phyloP scores from a whole-genome alignment of 2,113 vertebrate species.

The Platysternon megacephalum region DNA sequence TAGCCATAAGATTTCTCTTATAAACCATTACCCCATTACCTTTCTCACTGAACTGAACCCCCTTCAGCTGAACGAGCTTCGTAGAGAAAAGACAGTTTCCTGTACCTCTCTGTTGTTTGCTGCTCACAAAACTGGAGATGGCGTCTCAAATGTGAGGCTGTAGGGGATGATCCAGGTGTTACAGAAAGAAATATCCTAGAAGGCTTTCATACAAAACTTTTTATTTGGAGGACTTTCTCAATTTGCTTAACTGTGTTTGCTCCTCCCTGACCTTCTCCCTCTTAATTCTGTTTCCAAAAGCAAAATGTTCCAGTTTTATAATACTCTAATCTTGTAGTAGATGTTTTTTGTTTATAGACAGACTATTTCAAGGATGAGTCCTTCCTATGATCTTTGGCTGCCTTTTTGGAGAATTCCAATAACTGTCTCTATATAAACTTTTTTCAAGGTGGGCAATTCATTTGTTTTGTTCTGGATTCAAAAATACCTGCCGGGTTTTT shows the following conservation, averaged over 20 bases:
- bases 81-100: neutral
- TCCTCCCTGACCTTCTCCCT: neutral
- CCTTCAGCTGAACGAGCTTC: neutral
- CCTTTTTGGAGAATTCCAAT: neutral
- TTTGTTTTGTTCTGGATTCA: neutral
- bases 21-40: neutral
- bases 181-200: neutral
- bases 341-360: neutral
- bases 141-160: neutral
- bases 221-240: neutral
- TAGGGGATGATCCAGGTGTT: neutral
- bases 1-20: neutral
- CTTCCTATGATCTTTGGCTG: neutral
- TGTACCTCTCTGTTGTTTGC: neutral
- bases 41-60: neutral
- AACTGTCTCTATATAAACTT: neutral
- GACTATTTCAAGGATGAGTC: neutral
- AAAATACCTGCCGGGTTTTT: neutral
- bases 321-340: neutral
- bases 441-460: neutral
- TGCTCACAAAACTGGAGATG: neutral
- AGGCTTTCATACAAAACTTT: accelerated
- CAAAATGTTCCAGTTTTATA: neutral
- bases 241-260: neutral
- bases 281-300: neutral